Base-by-base conservation (phyloP, 2,797 vertebrate genomes). In the Pseudochirops cupreus region DNA sequence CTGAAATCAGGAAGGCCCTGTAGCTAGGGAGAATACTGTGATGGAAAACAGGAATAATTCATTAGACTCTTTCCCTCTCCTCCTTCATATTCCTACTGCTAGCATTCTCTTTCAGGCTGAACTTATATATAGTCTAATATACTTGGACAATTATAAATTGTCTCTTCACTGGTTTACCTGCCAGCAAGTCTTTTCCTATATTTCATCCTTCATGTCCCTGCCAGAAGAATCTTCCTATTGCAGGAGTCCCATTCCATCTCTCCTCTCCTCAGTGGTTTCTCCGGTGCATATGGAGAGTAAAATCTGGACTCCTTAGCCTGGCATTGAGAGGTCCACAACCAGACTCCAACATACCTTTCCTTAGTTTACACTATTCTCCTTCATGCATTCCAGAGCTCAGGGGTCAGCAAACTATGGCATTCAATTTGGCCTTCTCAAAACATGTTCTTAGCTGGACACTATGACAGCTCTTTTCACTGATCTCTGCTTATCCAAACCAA, bases 1-100 rank as follows among this genome's bases (percentile, higher is more conserved):
- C 31, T 93, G 33, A 96, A 56, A 90, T 90, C 53, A 54, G 67
- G 92, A 56, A 96, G 55, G 91, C 28, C 90, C 46, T 87, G 21
- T 50, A 87, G 21, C 74, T 87, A 46, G 74, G 74, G 21, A 82
- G 39, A 82, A 82, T 46, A 26, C 39, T 87, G 3, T 46, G 18
- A 82, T 6, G 21, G 16, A 39, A 46, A 82, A 82, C 21, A 87
- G 39, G 39, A 87, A 87, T 46, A 87, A 46, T 87, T 26, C 9
- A 26, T 82, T 82, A 82, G 67, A 82, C 9, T 87, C n/a, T 62
- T 10, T 67, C 14, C 33, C 31, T 18, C 62, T 39, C n/a, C 31
- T 12, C 58, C 31, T 62, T 14, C 29, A 33, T 33, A 62, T 62
- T 62, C 29, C 31, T 62, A 31, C 59, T 67, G 16, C 33, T 67